Conservation (phyloP, 2,797 vertebrate species). For the Clarias laeviceps region DNA sequence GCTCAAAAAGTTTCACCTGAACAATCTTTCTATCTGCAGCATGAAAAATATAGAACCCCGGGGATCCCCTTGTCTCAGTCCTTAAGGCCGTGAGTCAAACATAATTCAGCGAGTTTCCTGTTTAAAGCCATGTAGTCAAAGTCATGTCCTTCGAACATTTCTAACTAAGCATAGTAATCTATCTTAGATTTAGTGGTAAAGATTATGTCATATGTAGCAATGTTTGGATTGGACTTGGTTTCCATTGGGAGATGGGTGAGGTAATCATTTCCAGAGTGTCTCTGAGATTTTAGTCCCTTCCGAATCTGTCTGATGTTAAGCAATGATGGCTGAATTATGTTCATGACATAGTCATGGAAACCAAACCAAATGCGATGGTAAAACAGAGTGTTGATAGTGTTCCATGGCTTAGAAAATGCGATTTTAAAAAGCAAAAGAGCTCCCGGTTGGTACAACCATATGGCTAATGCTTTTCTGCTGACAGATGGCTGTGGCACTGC, state of each 20-base stretch:
- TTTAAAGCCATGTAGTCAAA: background rate
- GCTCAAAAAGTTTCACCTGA: conserved; percentile 21
- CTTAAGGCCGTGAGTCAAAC: background rate
- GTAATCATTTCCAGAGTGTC: background rate
- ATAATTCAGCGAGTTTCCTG: background rate
- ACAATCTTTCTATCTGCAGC: background rate
- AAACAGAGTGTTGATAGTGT: background rate
- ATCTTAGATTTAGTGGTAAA: background rate
- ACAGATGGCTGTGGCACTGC: background rate
- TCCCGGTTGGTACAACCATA: background rate
- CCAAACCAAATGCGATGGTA: background rate
- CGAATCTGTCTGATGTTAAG: background rate
- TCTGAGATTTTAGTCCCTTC: background rate
- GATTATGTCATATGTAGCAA: background rate
- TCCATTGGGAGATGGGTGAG: no score
- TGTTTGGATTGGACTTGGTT: background rate
- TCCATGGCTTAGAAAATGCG: background rate
- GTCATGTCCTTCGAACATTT: background rate
- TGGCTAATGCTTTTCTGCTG: background rate
- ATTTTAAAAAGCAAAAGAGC: background rate
- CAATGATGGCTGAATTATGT: background rate
- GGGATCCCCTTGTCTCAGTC: background rate
- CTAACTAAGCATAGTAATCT: background rate
- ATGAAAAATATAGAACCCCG: background rate
- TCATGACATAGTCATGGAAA: background rate